Evolutionary conservation across 2,888 invertebrate genomes (phyloP).

Genomic region (Catocala fraxini): DNA sequence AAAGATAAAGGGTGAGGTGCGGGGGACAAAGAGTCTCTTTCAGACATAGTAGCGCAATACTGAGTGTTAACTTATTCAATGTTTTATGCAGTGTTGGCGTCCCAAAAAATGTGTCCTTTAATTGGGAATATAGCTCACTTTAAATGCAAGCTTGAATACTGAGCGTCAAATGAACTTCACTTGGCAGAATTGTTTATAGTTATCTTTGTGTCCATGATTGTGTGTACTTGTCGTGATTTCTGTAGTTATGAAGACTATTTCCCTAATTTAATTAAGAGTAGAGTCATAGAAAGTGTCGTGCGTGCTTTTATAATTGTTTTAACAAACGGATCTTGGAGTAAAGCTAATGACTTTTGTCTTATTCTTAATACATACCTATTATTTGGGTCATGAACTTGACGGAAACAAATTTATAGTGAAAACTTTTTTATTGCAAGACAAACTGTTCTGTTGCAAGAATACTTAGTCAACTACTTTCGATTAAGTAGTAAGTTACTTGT

Average conservation of each 20-base stretch:
- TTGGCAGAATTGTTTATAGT: not conserved
- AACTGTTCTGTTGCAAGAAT: too few relatives aligned
- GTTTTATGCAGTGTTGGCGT: not conserved
- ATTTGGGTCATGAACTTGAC: too few relatives aligned
- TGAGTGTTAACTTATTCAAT: constrained; percentile 1
- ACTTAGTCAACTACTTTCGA: too few relatives aligned
- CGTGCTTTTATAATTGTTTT: too few relatives aligned
- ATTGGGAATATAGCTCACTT: not conserved
- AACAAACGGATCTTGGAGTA: too few relatives aligned
- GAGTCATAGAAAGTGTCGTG: too few relatives aligned
- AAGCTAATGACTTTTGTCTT: too few relatives aligned
- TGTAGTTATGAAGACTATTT: not conserved
- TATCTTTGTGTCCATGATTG: not conserved
- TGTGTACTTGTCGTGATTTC: not conserved
- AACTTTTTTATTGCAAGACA: too few relatives aligned
- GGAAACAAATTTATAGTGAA: too few relatives aligned
- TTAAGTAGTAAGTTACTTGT: too few relatives aligned
- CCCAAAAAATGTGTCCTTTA: constrained; percentile 1
- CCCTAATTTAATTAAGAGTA: too few relatives aligned
- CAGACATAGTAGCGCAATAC: constrained; percentile 1
- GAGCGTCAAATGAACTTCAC: not conserved
- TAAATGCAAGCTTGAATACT: not conserved
- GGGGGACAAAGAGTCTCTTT: not conserved
- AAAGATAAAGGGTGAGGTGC: not conserved
- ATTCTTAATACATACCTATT: too few relatives aligned